These are phyloP conservation scores for Margarornis squamiger DNA, from an alignment of 2,797 vertebrate species.

Conservation along the genomic window DNA sequence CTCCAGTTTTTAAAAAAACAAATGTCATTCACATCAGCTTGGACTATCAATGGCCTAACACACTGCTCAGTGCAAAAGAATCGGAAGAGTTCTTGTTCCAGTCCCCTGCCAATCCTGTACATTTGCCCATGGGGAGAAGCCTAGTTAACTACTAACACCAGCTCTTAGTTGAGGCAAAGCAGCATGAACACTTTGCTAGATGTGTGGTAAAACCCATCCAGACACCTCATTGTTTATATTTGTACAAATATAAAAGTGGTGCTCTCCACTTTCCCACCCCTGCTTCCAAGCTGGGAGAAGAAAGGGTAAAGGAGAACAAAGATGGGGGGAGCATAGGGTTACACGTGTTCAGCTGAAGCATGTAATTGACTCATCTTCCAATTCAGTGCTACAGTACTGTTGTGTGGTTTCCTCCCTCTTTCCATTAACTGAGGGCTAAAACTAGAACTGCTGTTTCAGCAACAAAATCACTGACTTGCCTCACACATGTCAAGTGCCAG, in stretches of 20 bases:
- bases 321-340: not conserved
- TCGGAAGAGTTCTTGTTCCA: not conserved
- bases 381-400: not conserved
- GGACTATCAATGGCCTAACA: not conserved
- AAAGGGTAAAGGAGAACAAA: not conserved
- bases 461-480: not conserved
- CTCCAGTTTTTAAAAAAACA: not conserved
- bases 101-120: not conserved
- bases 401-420: not conserved
- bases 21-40: slow-evolving; percentile 17
- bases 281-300: not conserved
- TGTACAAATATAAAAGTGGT: not conserved
- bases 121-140: not conserved
- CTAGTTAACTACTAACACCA: not conserved
- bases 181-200: not conserved
- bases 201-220: not conserved
- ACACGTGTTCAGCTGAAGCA: not conserved
- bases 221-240: not conserved
- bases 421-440: not conserved
- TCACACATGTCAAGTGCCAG: not conserved
- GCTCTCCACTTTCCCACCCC: not conserved
- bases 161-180: not conserved
- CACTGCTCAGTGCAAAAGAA: not conserved
- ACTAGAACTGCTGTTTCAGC: not conserved
- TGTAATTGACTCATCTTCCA: not conserved